Conservation (phyloP, 30 jellyfish, hydroid and myxozoan species). For the Cassiopea andromeda region DNA sequence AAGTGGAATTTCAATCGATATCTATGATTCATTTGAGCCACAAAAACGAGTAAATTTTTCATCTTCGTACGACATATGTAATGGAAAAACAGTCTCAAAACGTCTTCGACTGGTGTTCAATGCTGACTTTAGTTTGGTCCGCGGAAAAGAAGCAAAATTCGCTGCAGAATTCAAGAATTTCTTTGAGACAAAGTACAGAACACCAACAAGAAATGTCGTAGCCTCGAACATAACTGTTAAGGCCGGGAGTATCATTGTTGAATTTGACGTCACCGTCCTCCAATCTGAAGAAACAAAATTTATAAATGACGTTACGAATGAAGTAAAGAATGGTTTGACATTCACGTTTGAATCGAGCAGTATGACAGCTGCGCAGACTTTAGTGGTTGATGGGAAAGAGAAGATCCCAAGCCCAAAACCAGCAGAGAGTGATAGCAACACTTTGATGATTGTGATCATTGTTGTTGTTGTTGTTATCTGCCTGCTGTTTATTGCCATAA, state of each 20-base stretch:
- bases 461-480: conserved; percentile 61
- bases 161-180: conserved; percentile 53
- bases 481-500: conserved; percentile 56
- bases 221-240: conserved; percentile 61
- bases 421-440: conserved; percentile 28
- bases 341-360: conserved; percentile 41
- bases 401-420: conserved; percentile 53
- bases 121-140: conserved; percentile 53
- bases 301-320: conserved; percentile 47
- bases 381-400: conserved; percentile 77
- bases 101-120: conserved; percentile 54
- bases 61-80: conserved; percentile 62
- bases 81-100: conserved; percentile 46
- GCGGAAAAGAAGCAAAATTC: conserved; percentile 65
- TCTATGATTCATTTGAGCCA: conserved; percentile 60
- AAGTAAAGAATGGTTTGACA: conserved; percentile 62
- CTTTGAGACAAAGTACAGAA: conserved; percentile 53
- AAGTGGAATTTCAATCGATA: conserved; percentile 34
- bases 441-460: conserved; percentile 31
- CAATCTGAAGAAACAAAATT: conserved; percentile 20
- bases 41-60: conserved; percentile 49
- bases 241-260: conserved; percentile 83
- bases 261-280: conserved; percentile 42
- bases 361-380: conserved; percentile 70
- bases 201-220: conserved; percentile 55